Base-by-base conservation (phyloP, 2,113 vertebrate species). In the Haemorhous mexicanus region DNA sequence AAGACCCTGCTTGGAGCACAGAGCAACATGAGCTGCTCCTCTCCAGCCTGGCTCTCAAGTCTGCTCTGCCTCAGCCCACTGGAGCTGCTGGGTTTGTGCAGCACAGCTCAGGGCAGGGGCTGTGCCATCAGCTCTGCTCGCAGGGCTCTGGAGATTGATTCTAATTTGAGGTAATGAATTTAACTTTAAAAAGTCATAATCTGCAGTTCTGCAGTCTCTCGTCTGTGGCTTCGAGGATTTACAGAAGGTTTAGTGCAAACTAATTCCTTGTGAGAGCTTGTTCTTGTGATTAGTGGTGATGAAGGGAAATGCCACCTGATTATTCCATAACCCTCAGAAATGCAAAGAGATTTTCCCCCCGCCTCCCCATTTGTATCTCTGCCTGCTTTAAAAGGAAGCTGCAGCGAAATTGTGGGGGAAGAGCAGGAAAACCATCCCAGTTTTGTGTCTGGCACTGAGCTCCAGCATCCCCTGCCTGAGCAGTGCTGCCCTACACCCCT, bases 121-220 rank as follows among this genome's bases (percentile, higher is more conserved):
- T 75, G 66, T 10, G 53, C 35, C 24, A 7, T 2, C 46, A 73
- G 86, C 81, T 84, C 90, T 84, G 35, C 84, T 82, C 17, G 20
- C 66, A 10, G 44, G 68, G 35, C 83, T 58, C 6, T 15, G 62
- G 2, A 26, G 37, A 55, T 95, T 89, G 96, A 97, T 91, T 85
- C 62, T 97, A 94, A 97, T 97, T 95, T 78, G 96, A 90, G 84
- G 44, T 89, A 95, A 97, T 90, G 87, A 96, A 91, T 94, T 68
- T 92, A 90, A 86, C 74, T 95, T 92, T 16, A 35, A 95, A 94
- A 94, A 95, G 59, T 81, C 92, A 59, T 91, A 66, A 97, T 95
- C 96, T 83, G 53, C 96, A 94, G 91, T 58, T 93, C 67, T 83
- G 68, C 5, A 10, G 53, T 69, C 94, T 94, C 94, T 88, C 87